Evolutionary conservation across 2,797 vertebrate genomes (phyloP).

Genomic region (Aldrovandia affinis): DNA sequence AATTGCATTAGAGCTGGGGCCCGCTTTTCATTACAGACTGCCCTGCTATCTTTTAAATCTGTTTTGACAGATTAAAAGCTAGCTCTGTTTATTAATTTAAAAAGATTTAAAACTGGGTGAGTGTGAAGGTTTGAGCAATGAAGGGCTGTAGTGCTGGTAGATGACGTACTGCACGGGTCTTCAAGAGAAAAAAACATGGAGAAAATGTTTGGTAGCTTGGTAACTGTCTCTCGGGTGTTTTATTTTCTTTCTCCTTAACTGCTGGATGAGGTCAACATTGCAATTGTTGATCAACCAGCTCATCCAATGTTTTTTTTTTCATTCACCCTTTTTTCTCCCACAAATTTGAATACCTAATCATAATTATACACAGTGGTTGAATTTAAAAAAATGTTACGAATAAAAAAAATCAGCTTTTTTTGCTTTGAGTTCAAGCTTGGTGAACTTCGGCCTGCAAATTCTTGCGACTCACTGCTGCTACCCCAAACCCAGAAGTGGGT

Average conservation of each 20-base stretch:
- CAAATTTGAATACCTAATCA: neutral
- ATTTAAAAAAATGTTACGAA: no score
- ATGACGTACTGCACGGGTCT: neutral
- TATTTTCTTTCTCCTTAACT: slow-evolving; percentile 10
- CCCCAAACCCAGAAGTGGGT: no score
- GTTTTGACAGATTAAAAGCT: slow-evolving; percentile 43
- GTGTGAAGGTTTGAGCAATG: slow-evolving; percentile 8
- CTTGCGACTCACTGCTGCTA: no score
- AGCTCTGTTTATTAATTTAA: slow-evolving; percentile 38
- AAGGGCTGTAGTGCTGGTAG: slow-evolving; percentile 17
- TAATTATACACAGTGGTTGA: no score
- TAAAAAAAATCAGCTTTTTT: no score
- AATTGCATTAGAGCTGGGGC: slow-evolving; percentile 32
- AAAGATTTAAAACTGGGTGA: slow-evolving; percentile 31
- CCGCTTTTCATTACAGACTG: slow-evolving; percentile 21
- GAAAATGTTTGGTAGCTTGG: neutral
- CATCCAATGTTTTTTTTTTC: neutral
- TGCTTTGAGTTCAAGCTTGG: no score
- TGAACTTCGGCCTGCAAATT: no score
- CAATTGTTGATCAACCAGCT: neutral
- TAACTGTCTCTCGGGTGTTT: neutral
- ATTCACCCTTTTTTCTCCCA: neutral
- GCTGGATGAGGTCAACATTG: neutral
- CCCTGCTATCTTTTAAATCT: slow-evolving; percentile 34
- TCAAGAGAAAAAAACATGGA: neutral